Evolutionary conservation across 2,888 invertebrate species (phyloP).

Genomic region (Ophraella communa): DNA sequence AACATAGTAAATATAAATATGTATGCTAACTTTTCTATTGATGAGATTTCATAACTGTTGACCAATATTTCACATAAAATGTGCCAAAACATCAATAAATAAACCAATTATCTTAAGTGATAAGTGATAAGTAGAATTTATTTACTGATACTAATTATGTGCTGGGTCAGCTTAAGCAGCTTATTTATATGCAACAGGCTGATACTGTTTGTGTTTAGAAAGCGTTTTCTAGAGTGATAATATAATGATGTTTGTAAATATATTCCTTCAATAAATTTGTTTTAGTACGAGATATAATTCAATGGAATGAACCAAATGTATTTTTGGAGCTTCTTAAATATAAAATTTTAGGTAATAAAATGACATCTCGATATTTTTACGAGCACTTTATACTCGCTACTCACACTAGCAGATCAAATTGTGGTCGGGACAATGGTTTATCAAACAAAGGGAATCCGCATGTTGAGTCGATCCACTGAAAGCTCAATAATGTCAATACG

Average conservation of each 20-base stretch:
- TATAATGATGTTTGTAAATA: neutral
- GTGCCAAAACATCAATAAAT: no score
- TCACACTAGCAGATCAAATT: constrained; percentile 44
- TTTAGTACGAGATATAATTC: constrained; percentile 1
- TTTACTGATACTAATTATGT: no score
- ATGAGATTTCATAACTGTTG: no score
- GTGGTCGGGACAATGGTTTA: constrained; percentile 47
- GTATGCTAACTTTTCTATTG: no score
- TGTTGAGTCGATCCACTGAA: constrained; percentile 44
- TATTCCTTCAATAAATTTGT: neutral
- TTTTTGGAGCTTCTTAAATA: constrained; percentile 11
- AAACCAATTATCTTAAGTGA: no score
- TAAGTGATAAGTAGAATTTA: no score
- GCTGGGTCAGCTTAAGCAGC: no score
- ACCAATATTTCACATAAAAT: no score
- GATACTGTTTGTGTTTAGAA: neutral
- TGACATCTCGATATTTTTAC: constrained; percentile 23
- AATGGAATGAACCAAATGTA: neutral
- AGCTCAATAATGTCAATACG: constrained; percentile 48
- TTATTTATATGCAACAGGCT: neutral
- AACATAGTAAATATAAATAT: no score
- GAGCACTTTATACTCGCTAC: constrained; percentile 23
- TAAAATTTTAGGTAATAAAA: constrained; percentile 13
- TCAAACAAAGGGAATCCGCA: constrained; percentile 47
- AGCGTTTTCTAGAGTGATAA: neutral